phyloP scores from a whole-genome alignment of 2,888 invertebrate species.

The Philhelius pedissequus region DNA sequence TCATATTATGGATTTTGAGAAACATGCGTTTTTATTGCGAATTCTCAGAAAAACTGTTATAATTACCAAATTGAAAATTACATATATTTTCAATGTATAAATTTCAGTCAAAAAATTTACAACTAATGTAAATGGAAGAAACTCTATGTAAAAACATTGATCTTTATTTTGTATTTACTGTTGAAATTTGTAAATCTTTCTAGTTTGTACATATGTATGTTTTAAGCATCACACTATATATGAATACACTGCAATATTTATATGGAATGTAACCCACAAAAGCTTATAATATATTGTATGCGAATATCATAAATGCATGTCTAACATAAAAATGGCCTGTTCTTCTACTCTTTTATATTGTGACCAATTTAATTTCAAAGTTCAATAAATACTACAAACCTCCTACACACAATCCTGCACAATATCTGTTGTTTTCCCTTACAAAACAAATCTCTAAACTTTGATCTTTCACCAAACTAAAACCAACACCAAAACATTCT shows the following conservation, averaged over 20 bases:
- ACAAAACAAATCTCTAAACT: background rate
- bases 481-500: background rate
- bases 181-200: too few relatives aligned
- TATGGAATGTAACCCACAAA: background rate
- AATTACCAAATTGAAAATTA: too few relatives aligned
- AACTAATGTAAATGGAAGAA: too few relatives aligned
- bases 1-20: too few relatives aligned
- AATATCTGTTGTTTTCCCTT: background rate
- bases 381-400: conserved; percentile 5
- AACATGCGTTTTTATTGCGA: too few relatives aligned
- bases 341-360: background rate
- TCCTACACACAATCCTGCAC: background rate
- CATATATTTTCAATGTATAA: too few relatives aligned
- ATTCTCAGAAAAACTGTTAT: too few relatives aligned
- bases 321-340: conserved; percentile 17
- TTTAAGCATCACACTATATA: background rate
- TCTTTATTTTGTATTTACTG: too few relatives aligned
- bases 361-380: conserved; percentile 4
- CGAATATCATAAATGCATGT: background rate
- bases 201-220: too few relatives aligned
- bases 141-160: too few relatives aligned
- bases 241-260: background rate
- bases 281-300: background rate
- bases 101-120: too few relatives aligned
- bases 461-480: background rate